phyloP scores from a whole-genome alignment of 2,113 vertebrate genomes.

The Neogobius melanostomus region DNA sequence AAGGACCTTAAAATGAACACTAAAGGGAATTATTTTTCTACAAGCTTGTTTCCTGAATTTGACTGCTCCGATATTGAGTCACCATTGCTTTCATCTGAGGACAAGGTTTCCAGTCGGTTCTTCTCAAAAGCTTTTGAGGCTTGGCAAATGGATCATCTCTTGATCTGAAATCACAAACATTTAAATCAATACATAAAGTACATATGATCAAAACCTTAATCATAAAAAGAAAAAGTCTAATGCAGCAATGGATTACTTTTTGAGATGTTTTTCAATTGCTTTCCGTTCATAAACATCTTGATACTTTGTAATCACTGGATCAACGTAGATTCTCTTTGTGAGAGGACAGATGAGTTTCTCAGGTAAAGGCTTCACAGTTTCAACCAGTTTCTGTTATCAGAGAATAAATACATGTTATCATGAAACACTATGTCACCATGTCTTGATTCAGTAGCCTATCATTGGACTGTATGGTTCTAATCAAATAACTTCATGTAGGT shows the following conservation, averaged over 20 bases:
- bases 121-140: not conserved
- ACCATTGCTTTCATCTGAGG: slow-evolving; percentile 2
- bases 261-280: slow-evolving; percentile 61
- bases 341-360: slow-evolving; percentile 56
- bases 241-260: slow-evolving; percentile 28
- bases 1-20: not conserved
- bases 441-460: too few relatives aligned
- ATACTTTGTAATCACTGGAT: slow-evolving; percentile 62
- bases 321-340: slow-evolving; percentile 64
- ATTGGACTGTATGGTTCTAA: not conserved
- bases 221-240: too few relatives aligned
- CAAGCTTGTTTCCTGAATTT: not conserved
- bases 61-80: not conserved
- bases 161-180: not conserved
- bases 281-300: slow-evolving; percentile 58
- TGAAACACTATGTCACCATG: not conserved
- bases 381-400: slow-evolving; percentile 47
- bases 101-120: not conserved
- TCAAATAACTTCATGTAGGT: too few relatives aligned
- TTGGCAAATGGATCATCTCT: not conserved
- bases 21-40: not conserved
- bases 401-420: not conserved
- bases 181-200: not conserved
- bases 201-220: too few relatives aligned
- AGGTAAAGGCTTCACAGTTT: slow-evolving; percentile 25